Evolutionary conservation across 1,140 invertebrate genomes (phyloP).

Genomic region (Drosophila insularis): DNA sequence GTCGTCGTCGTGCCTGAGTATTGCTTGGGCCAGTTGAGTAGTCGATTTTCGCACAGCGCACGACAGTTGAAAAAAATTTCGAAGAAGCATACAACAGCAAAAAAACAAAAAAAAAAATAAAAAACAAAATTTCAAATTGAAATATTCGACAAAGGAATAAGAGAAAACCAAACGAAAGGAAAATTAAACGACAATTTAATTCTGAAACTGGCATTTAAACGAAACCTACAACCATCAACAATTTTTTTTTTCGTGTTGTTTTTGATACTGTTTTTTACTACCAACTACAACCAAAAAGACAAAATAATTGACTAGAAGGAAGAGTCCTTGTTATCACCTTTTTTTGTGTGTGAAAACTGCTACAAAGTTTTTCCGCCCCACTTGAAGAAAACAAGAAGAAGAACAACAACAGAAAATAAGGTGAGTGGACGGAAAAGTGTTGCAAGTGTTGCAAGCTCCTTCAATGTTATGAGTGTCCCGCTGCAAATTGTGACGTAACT

Average conservation of each 20-base stretch:
- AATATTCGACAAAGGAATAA: conserved; percentile 32
- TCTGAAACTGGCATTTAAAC: conserved; percentile 52
- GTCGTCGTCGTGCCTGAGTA: conserved; percentile 38
- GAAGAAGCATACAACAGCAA: conserved; percentile 68
- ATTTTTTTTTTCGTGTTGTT: conserved; percentile 4
- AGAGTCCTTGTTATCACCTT: conserved; percentile 27
- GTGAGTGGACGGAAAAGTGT: conserved; percentile 65
- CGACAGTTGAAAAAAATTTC: conserved; percentile 64
- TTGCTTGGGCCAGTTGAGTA: conserved; percentile 44
- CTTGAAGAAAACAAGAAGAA: conserved; percentile 35
- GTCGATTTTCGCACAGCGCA: conserved; percentile 72
- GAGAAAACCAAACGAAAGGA: conserved; percentile 32
- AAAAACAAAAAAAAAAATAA: conserved; percentile 22
- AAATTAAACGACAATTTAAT: conserved; percentile 12
- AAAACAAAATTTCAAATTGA: conserved; percentile 21
- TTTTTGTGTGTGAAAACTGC: neutral
- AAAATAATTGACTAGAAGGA: conserved; percentile 12
- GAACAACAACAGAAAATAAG: too few species aligned
- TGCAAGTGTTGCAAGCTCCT: conserved; percentile 39
- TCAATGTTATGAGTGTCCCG: conserved; percentile 36
- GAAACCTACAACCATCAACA: conserved; percentile 17
- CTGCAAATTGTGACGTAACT: conserved; percentile 61
- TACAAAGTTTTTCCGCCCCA: conserved; percentile 28
- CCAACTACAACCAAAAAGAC: neutral
- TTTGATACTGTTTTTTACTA: conserved; percentile 44